Conservation (phyloP, 2,113 vertebrate genomes). For the Gymnorhina tibicen region DNA sequence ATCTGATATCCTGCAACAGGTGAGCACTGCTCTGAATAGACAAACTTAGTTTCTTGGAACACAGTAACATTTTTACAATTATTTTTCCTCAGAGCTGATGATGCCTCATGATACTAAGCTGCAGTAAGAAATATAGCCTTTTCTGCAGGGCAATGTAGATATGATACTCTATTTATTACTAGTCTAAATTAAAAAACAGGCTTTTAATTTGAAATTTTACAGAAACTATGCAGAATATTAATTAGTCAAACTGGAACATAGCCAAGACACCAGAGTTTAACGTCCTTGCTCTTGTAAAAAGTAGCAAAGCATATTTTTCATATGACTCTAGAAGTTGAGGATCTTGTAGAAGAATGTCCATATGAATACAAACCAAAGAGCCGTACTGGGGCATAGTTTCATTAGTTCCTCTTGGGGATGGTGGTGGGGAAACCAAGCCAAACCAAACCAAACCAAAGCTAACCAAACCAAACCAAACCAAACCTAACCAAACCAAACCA, state of each 20-base stretch:
- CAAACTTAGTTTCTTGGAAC: neutral
- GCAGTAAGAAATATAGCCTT: neutral
- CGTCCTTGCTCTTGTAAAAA: neutral
- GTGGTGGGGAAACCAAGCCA: neutral
- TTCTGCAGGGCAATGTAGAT: neutral
- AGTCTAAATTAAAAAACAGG: neutral
- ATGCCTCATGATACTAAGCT: neutral
- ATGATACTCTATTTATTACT: neutral
- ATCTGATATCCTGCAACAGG: neutral
- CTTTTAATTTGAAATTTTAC: neutral
- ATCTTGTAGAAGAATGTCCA: neutral
- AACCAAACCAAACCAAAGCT: neutral
- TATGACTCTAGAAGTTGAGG: neutral
- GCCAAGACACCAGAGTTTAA: neutral
- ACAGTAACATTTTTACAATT: neutral
- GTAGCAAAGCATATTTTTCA: neutral
- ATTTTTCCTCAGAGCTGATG: neutral
- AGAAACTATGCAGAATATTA: neutral
- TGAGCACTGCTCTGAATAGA: neutral
- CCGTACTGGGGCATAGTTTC: neutral
- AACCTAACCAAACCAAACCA: neutral
- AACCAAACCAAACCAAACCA: neutral
- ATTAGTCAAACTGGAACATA: neutral
- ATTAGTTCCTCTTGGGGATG: neutral
- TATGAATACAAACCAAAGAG: neutral